Evolutionary conservation across 1,140 invertebrate species (phyloP).

Genomic region (Lycorma delicatula): DNA sequence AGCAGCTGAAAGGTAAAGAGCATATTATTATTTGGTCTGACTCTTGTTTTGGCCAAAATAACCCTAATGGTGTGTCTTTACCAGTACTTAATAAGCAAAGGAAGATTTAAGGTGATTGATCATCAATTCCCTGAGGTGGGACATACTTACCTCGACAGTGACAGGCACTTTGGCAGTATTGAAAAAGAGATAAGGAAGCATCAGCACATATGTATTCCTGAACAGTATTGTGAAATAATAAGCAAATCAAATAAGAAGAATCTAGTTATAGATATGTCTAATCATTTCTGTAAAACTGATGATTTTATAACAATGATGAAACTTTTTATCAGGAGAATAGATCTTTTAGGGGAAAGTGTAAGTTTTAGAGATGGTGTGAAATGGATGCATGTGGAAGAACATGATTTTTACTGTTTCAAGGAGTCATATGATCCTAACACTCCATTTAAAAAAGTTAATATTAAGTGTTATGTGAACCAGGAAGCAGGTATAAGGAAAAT

Average conservation of each 20-base stretch:
- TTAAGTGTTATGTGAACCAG: neutral
- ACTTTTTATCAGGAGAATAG: neutral
- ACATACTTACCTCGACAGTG: constrained; percentile 8
- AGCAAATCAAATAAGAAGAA: constrained; percentile 7
- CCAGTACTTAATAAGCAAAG: constrained; percentile 8
- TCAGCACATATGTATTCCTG: neutral
- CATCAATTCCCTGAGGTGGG: constrained; percentile 9
- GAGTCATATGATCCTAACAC: neutral
- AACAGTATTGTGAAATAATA: constrained; percentile 5
- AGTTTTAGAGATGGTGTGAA: constrained; percentile 1
- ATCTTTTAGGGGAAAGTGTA: constrained; percentile 1
- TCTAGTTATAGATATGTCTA: constrained; percentile 10
- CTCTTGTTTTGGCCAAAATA: constrained; percentile 6
- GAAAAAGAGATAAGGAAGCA: neutral
- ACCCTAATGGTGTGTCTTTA: constrained; percentile 10
- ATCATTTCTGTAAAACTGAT: constrained; percentile 12
- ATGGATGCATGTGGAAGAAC: constrained; percentile 4
- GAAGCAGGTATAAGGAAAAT: neutral
- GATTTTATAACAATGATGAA: neutral
- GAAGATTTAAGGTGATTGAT: constrained; percentile 11
- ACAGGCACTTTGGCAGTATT: constrained; percentile 10
- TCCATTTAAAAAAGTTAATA: constrained; percentile 1
- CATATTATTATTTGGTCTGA: neutral
- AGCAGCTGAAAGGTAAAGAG: neutral
- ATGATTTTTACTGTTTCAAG: neutral